These are phyloP conservation scores for Haliclystus octoradiatus DNA, from an alignment of 30 jellyfish, hydroid and myxozoan species.

Conservation along the genomic window DNA sequence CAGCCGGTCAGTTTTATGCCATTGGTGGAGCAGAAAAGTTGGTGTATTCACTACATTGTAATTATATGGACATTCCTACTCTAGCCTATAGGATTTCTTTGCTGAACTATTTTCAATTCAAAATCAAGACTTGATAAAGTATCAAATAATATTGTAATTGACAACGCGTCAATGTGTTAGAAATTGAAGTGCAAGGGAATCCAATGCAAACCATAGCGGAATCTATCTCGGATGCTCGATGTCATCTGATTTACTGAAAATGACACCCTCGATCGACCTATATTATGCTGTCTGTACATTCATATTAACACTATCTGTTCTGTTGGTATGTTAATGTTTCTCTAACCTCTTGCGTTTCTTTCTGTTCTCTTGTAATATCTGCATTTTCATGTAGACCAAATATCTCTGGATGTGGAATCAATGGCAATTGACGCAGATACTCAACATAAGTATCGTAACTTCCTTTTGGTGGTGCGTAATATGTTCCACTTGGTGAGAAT, in stretches of 20 bases:
- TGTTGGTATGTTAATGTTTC: background rate
- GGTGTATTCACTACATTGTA: too few species aligned
- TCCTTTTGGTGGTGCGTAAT: slow-evolving; percentile 80
- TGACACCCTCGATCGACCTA: background rate
- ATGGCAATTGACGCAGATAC: slow-evolving; percentile 69
- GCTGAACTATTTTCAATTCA: too few species aligned
- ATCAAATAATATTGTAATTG: too few species aligned
- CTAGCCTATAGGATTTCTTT: too few species aligned
- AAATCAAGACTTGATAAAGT: too few species aligned
- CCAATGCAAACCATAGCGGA: background rate
- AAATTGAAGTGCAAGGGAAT: too few species aligned
- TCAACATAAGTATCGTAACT: slow-evolving; percentile 65
- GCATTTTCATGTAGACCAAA: slow-evolving; percentile 98
- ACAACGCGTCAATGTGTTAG: too few species aligned
- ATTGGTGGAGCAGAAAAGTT: too few species aligned
- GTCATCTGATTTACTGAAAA: background rate
- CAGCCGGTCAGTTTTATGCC: too few species aligned
- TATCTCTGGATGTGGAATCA: slow-evolving; percentile 94
- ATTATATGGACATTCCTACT: too few species aligned
- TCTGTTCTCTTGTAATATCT: slow-evolving; percentile 92
- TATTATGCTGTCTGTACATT: too few species aligned
- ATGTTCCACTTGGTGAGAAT: slow-evolving; percentile 93
- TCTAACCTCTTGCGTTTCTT: slow-evolving; percentile 93
- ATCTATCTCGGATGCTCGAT: background rate
- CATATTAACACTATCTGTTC: background rate